These are phyloP conservation scores for Actenoides lindsayi DNA, from an alignment of 2,113 vertebrate species.

Conservation along the genomic window DNA sequence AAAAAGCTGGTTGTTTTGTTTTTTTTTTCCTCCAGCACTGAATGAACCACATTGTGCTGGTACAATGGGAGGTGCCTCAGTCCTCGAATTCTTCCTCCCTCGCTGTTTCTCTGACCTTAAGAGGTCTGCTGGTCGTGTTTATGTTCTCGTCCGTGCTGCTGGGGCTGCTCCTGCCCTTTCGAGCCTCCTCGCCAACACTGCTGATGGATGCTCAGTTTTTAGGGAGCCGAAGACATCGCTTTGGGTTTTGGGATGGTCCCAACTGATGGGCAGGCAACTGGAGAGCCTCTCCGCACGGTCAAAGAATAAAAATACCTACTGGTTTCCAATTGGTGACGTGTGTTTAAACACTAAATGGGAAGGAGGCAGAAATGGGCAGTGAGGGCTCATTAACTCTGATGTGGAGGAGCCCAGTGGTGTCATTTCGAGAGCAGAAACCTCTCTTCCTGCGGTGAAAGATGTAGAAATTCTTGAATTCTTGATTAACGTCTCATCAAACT, in stretches of 20 bases:
- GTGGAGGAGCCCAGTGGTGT: background rate
- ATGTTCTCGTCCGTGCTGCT: background rate
- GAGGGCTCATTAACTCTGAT: background rate
- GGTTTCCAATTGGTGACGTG: background rate
- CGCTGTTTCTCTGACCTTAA: background rate
- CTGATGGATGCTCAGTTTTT: background rate
- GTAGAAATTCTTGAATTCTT: background rate
- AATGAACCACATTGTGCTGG: background rate
- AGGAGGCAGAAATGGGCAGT: background rate
- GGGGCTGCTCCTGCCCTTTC: background rate
- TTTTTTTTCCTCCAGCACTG: background rate
- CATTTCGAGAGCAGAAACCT: background rate
- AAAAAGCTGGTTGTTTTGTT: too few species aligned
- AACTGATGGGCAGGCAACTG: background rate
- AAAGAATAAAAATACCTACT: background rate
- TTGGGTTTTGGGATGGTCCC: fast-evolving
- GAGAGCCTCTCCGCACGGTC: fast-evolving
- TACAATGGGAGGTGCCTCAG: background rate
- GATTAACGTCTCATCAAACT: background rate
- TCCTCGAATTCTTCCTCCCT: background rate
- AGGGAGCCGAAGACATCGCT: fast-evolving
- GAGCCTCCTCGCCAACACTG: background rate
- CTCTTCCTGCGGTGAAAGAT: background rate
- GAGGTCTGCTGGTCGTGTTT: background rate
- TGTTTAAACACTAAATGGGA: background rate